Evolutionary conservation across 2,113 vertebrate species (phyloP).

Genomic region (Marmota flaviventris): DNA sequence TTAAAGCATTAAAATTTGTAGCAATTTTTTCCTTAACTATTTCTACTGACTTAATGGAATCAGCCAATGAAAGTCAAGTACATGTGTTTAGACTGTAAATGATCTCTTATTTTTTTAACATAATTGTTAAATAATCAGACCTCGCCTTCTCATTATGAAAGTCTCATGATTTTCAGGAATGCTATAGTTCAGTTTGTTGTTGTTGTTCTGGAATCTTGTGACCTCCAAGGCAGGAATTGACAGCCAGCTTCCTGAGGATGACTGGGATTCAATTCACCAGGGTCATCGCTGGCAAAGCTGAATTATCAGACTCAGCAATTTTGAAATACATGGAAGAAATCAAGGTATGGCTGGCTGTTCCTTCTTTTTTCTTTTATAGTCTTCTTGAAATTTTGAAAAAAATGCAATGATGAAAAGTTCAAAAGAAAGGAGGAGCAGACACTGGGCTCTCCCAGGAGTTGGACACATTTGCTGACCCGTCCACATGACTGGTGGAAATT

Average conservation of each 20-base stretch:
- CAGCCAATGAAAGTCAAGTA: not conserved
- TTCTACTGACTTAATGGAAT: constrained; percentile 22
- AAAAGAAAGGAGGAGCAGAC: not conserved
- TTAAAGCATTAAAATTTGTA: not conserved
- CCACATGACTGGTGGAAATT: not conserved
- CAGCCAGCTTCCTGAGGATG: not conserved
- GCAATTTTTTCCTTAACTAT: not conserved
- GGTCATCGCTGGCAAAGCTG: not conserved
- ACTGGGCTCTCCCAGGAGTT: not conserved
- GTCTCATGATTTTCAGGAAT: not conserved
- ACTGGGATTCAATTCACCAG: not conserved
- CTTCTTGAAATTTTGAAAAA: constrained; percentile 53
- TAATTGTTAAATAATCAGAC: not conserved
- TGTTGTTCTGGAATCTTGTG: not conserved
- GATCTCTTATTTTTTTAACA: not conserved
- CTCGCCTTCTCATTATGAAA: constrained; percentile 9
- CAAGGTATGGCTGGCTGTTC: not conserved
- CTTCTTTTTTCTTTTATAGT: not conserved
- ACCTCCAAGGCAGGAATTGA: not conserved
- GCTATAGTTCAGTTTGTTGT: not conserved
- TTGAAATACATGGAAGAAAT: not conserved
- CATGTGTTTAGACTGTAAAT: not conserved
- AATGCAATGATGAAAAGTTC: constrained; percentile 39
- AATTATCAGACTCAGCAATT: not conserved
- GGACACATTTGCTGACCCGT: constrained; percentile 17